Percentiles rank a stretch among this genome's conserved stretches.
These are phyloP conservation scores for Sebastes glaucus DNA, from an alignment of 2,797 vertebrate species.

Conservation along the genomic window DNA sequence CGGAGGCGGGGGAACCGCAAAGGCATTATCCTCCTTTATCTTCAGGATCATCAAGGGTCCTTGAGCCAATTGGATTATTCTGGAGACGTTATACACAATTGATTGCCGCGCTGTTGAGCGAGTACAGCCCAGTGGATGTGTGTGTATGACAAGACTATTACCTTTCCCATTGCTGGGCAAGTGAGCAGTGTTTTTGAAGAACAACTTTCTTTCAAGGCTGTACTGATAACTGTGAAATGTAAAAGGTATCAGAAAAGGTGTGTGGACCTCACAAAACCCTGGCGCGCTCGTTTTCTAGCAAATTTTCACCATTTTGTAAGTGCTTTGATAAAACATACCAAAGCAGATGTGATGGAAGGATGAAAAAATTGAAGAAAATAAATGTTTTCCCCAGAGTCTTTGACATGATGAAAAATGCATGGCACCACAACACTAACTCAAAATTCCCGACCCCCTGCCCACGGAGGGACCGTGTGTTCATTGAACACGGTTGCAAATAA, in stretches of 20 bases:
- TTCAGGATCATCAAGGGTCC: constrained; percentile 66
- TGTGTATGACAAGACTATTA: constrained; percentile 59
- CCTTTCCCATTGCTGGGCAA: constrained; percentile 23
- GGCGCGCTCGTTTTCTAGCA: background rate
- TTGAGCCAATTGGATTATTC: constrained; percentile 75
- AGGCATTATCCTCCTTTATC: constrained; percentile 69
- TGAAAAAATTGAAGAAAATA: constrained; percentile 4
- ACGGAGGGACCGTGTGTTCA: background rate
- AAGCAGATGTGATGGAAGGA: background rate
- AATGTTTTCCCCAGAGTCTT: background rate
- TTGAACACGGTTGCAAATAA: background rate
- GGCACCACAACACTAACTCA: constrained; percentile 10
- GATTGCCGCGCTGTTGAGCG: constrained; percentile 58
- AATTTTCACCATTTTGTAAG: background rate
- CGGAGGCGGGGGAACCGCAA: constrained; percentile 32
- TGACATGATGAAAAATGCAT: constrained; percentile 7
- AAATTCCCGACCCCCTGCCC: background rate
- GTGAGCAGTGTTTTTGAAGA: constrained; percentile 37
- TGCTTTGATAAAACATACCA: constrained; percentile 4
- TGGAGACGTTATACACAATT: constrained; percentile 60
- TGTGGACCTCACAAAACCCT: background rate
- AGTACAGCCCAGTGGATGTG: constrained; percentile 51
- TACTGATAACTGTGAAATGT: constrained; percentile 42
- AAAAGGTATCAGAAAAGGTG: constrained; percentile 3
- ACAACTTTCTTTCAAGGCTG: constrained; percentile 29